Evolutionary conservation across 2,888 invertebrate species (phyloP).

Genomic region (Myopa tessellatipennis): DNA sequence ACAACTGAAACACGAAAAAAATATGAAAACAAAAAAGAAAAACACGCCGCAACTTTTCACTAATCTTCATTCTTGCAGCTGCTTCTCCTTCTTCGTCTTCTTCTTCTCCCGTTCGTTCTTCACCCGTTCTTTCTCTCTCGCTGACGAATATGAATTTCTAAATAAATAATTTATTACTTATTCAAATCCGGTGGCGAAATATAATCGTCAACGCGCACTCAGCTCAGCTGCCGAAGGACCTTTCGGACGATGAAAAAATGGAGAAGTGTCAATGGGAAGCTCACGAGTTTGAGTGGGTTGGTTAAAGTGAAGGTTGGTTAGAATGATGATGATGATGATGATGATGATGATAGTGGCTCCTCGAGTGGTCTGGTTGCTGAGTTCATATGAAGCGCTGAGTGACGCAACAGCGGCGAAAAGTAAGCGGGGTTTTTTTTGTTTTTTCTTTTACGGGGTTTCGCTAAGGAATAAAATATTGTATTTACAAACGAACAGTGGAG

Average conservation of each 20-base stretch:
- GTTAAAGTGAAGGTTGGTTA: too few relatives aligned
- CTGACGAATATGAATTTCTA: slow-evolving; percentile 35
- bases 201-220: slow-evolving; percentile 55
- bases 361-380: too few relatives aligned
- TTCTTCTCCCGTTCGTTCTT: not conserved
- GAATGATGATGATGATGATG: too few relatives aligned
- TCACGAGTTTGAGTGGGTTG: not conserved
- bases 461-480: too few relatives aligned
- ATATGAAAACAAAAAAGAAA: slow-evolving; percentile 39
- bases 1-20: slow-evolving; percentile 43
- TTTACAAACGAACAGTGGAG: too few relatives aligned
- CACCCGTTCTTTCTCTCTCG: slow-evolving; percentile 5
- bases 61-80: slow-evolving; percentile 32
- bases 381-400: too few relatives aligned
- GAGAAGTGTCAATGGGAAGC: not conserved
- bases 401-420: too few relatives aligned
- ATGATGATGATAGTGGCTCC: too few relatives aligned
- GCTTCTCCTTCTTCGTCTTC: not conserved
- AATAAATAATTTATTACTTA: slow-evolving; percentile 62
- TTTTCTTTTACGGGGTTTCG: too few relatives aligned
- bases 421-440: too few relatives aligned
- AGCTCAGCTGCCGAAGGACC: slow-evolving; percentile 12
- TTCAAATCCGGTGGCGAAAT: slow-evolving; percentile 56
- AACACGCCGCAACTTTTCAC: slow-evolving; percentile 14
- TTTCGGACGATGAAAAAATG: not conserved